Percentiles rank a stretch among this genome's conserved stretches.
These are phyloP conservation scores for Calidris pygmaea DNA, from an alignment of 2,113 vertebrate species.

Conservation along the genomic window DNA sequence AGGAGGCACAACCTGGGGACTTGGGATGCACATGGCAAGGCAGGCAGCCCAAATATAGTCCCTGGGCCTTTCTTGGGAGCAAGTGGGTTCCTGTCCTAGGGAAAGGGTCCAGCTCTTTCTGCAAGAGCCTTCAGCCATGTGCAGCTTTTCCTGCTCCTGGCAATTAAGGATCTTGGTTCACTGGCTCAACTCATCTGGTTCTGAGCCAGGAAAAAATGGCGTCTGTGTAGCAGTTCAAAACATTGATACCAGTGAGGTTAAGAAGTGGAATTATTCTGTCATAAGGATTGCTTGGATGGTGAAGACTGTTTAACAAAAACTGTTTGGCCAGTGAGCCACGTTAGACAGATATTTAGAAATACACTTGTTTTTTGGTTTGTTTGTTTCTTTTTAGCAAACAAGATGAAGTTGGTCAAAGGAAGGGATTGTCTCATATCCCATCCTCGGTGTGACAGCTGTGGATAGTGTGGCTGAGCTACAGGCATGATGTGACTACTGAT, in stretches of 20 bases:
- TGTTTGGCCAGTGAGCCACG: not conserved
- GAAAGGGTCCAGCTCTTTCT: not conserved
- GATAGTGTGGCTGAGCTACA: not conserved
- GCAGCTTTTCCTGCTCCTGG: not conserved
- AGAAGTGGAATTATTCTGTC: not conserved
- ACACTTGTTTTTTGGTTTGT: not conserved
- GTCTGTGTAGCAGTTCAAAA: not conserved
- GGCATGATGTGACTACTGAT: not conserved
- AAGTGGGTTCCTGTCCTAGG: accelerated
- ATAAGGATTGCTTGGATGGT: not conserved
- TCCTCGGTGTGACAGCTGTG: not conserved
- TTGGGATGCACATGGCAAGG: not conserved
- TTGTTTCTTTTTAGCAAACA: not conserved
- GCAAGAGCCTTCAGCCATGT: not conserved
- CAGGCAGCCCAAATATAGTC: not conserved
- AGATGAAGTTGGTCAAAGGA: not conserved
- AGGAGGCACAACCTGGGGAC: not conserved
- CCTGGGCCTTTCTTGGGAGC: not conserved
- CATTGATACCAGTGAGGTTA: not conserved
- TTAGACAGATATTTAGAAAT: not conserved
- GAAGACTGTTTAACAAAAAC: not conserved
- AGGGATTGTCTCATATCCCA: not conserved
- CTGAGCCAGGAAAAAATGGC: not conserved
- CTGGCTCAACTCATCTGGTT: not conserved
- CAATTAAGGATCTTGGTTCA: not conserved